A percentile compares a stretch with the other conserved stretches of the same genome.
Conservation (phyloP, 1,140 invertebrate species). For the Caenorhabditis brenneri region DNA sequence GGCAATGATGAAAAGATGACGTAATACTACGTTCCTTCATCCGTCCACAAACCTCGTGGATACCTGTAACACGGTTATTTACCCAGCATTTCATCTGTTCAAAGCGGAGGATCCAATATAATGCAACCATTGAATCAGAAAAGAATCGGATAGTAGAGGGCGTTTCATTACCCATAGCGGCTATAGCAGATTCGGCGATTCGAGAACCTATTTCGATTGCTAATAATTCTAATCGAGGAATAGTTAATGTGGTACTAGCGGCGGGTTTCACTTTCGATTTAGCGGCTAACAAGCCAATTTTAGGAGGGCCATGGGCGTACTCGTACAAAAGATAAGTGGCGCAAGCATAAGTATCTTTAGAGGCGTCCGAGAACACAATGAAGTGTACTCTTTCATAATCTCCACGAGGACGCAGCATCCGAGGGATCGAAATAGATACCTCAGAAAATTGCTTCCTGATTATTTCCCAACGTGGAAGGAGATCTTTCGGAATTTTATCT, state of each 20-base stretch:
- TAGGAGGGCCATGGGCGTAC: not conserved
- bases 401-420: not conserved
- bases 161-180: not conserved
- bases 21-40: not conserved
- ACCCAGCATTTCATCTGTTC: not conserved
- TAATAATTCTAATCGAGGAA: not conserved
- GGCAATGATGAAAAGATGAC: not conserved
- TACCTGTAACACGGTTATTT: not conserved
- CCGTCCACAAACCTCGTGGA: not conserved
- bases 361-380: not conserved
- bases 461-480: conserved; percentile 10
- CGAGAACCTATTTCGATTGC: not conserved
- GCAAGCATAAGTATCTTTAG: not conserved
- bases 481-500: not conserved
- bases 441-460: not conserved
- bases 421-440: not conserved
- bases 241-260: not conserved
- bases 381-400: not conserved
- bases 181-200: not conserved
- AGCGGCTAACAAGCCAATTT: not conserved
- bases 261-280: not conserved
- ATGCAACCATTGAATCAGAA: not conserved
- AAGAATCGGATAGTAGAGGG: not conserved
- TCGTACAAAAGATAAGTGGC: not conserved
- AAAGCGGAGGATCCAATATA: not conserved